Percentiles rank a stretch among this genome's conserved stretches.
These are phyloP conservation scores for Daboia siamensis DNA, from an alignment of 2,113 vertebrate genomes.

Conservation along the genomic window DNA sequence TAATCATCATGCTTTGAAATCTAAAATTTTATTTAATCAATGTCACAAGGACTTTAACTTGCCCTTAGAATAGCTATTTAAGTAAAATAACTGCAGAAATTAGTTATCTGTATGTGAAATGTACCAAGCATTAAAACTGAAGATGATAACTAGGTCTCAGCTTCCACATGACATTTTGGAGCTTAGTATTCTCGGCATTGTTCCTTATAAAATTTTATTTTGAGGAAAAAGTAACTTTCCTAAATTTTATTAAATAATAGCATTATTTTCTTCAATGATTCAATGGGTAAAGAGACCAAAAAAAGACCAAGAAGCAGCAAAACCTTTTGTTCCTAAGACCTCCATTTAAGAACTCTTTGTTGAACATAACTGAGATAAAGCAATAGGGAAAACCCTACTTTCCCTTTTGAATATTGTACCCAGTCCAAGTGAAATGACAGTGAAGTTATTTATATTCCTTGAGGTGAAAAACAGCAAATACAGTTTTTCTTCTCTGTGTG, in stretches of 20 bases:
- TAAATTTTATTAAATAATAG: neutral
- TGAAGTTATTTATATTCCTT: neutral
- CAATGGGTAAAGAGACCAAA: neutral
- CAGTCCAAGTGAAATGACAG: neutral
- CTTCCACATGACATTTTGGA: neutral
- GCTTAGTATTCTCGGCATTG: constrained; percentile 6
- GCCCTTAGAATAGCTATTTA: constrained; percentile 31
- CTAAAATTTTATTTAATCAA: constrained; percentile 48
- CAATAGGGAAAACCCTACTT: neutral
- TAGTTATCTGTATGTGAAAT: neutral
- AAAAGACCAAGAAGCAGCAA: neutral
- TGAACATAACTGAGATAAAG: neutral
- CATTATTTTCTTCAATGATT: neutral
- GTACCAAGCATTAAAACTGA: constrained; percentile 13
- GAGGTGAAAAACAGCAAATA: neutral
- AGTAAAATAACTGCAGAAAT: constrained; percentile 19
- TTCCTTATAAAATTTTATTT: neutral
- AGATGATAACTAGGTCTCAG: neutral
- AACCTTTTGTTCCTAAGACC: neutral
- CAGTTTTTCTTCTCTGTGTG: neutral
- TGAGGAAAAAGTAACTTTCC: constrained; percentile 12
- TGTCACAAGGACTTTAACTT: constrained; percentile 32
- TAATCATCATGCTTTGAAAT: constrained; percentile 39
- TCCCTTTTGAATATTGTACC: neutral
- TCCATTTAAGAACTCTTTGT: neutral